phyloP scores from a whole-genome alignment of 2,797 vertebrate genomes.

The Sternarchorhynchus goeldii region DNA sequence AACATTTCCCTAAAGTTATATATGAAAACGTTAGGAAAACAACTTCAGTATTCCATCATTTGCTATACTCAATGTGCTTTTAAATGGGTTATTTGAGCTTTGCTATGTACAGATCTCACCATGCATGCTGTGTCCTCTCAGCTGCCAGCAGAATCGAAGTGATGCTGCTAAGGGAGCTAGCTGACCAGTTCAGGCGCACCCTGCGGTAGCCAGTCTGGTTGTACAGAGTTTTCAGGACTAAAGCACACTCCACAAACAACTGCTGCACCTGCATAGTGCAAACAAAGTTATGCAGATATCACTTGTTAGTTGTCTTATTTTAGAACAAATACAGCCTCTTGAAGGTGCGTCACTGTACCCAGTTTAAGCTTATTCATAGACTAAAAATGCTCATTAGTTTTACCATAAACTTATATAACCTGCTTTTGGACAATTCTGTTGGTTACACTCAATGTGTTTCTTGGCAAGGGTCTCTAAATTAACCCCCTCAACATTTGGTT shows the following conservation, averaged over 20 bases:
- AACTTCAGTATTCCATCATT: no score
- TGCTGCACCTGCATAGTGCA: conserved; percentile 76
- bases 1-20: conserved; percentile 80
- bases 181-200: conserved; percentile 67
- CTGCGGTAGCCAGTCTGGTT: conserved; percentile 52
- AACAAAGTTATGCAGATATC: not conserved
- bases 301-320: no score
- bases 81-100: not conserved
- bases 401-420: no score
- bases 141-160: conserved; percentile 78
- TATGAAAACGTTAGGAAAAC: not conserved
- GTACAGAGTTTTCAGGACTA: conserved; percentile 76
- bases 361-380: no score
- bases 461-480: no score
- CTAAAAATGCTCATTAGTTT: no score
- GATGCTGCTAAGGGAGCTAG: conserved; percentile 65
- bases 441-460: no score
- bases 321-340: no score
- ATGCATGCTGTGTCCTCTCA: conserved; percentile 78
- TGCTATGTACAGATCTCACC: conserved; percentile 71
- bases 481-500: no score
- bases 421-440: no score
- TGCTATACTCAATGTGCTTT: not conserved
- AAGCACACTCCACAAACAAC: conserved; percentile 82
- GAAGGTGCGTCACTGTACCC: no score